Conservation (phyloP, 2,797 vertebrate species). For the Pipistrellus pipistrellus region DNA sequence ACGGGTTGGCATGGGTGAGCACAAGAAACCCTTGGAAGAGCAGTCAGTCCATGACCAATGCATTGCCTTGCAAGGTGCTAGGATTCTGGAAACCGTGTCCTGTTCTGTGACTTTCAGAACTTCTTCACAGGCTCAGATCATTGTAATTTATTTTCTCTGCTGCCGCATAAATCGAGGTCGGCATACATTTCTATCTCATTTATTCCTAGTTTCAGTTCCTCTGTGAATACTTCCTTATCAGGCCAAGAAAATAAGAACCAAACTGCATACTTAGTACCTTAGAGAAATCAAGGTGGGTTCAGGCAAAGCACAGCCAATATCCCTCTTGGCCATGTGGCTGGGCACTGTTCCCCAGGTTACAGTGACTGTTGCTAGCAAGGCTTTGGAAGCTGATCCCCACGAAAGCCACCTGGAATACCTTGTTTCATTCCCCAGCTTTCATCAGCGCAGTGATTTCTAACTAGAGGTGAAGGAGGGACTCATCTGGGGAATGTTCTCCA, state of each 20-base stretch:
- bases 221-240: conserved; percentile 64
- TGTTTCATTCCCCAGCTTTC: background rate
- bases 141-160: conserved; percentile 53
- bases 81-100: background rate
- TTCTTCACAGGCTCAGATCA: conserved; percentile 38
- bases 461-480: background rate
- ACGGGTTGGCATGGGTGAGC: background rate
- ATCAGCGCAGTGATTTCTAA: background rate
- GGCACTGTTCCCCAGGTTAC: background rate
- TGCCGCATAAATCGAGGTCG: conserved; percentile 55
- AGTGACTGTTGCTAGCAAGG: background rate
- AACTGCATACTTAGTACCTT: background rate
- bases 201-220: conserved; percentile 55
- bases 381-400: background rate
- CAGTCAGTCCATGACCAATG: background rate
- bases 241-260: conserved; percentile 49
- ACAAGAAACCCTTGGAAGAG: background rate
- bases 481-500: background rate
- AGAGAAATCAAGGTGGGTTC: conserved; percentile 28
- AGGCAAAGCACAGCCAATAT: background rate
- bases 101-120: background rate
- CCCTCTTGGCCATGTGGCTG: accelerated
- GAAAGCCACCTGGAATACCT: background rate
- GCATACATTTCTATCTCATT: conserved; percentile 34
- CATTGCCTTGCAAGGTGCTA: background rate